Evolutionary conservation across 2,113 vertebrate species (phyloP).

Genomic region (Tragelaphus imberbis): DNA sequence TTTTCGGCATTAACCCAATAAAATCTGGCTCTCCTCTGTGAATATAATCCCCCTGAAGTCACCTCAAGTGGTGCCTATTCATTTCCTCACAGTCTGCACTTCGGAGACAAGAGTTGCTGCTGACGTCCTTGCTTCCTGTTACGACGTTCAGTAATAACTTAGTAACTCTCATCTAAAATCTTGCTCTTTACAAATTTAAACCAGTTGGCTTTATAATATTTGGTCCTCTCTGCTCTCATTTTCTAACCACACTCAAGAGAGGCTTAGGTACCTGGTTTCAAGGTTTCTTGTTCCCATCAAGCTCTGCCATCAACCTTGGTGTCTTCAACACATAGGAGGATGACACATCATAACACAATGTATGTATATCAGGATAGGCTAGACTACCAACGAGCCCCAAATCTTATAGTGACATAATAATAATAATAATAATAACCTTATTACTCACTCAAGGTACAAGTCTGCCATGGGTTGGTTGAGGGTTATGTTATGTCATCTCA

Average conservation of each 20-base stretch:
- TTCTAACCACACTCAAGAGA: not conserved
- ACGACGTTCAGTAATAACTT: not conserved
- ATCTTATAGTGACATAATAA: not conserved
- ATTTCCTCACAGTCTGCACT: not conserved
- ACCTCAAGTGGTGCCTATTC: not conserved
- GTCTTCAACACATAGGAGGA: not conserved
- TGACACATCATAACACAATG: not conserved
- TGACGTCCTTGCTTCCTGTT: not conserved
- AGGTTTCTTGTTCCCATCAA: too few relatives aligned
- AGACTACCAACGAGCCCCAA: not conserved
- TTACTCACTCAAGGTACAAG: not conserved
- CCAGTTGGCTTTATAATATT: not conserved
- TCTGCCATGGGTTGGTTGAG: not conserved
- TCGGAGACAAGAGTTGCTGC: not conserved
- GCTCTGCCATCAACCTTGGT: not conserved
- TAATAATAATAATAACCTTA: not conserved
- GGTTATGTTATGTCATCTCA: not conserved
- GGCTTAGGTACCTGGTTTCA: not conserved
- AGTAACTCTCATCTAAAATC: not conserved
- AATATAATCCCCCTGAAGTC: not conserved
- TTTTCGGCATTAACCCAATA: not conserved
- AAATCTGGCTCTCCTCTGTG: not conserved
- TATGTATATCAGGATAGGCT: not conserved
- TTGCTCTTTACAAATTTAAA: not conserved
- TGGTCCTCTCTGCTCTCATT: not conserved